Conservation (phyloP, 1,140 invertebrate genomes). For the Tetragnatha versicolor region DNA sequence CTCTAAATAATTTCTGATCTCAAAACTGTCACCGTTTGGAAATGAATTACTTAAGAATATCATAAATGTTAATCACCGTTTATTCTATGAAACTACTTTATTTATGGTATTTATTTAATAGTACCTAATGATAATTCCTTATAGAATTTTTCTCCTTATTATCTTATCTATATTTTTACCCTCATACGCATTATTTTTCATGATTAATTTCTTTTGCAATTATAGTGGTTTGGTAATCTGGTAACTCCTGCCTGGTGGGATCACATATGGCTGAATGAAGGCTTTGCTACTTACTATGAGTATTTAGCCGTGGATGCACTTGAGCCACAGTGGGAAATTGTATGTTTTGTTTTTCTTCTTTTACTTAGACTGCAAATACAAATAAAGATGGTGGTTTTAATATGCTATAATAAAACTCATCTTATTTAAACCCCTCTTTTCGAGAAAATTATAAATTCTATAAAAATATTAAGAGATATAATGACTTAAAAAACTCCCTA, state of each 20-base stretch:
- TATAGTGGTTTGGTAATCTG: slow-evolving; percentile 82
- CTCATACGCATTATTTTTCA: neutral
- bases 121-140: too few species aligned
- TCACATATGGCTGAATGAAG: slow-evolving; percentile 87
- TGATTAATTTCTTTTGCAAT: neutral
- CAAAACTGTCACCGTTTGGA: too few species aligned
- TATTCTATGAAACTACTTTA: neutral
- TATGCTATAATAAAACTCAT: too few species aligned
- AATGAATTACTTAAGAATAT: too few species aligned
- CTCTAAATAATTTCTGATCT: too few species aligned
- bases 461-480: neutral
- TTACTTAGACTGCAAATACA: too few species aligned
- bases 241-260: slow-evolving; percentile 73
- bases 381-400: too few species aligned
- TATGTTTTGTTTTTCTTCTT: slow-evolving; percentile 4
- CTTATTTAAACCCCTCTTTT: too few species aligned
- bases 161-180: too few species aligned
- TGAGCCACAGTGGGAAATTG: slow-evolving; percentile 34
- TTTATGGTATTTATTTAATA: neutral
- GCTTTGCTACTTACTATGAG: slow-evolving; percentile 67
- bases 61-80: neutral
- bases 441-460: too few species aligned
- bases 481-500: neutral
- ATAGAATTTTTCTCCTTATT: too few species aligned
- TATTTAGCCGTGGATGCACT: slow-evolving; percentile 11